These are phyloP conservation scores for Felis catus DNA, from an alignment of 2,113 vertebrate species.

Conservation along the genomic window F.catus_Fca126_mat1.0 CM031414.1:49233501-49234000, in stretches of 20 bases:
- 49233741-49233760: neutral
- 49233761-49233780: no score
- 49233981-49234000: neutral
- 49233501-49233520: neutral
- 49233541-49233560: neutral
- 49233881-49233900: neutral
- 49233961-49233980: neutral
- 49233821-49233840: neutral
- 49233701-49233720: neutral
- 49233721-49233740: neutral
- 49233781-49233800: neutral
- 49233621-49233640: neutral
- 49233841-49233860: neutral
- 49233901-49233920: neutral
- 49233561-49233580: neutral
- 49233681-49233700: neutral
- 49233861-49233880: neutral
- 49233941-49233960: neutral
- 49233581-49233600: neutral
- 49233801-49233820: neutral
- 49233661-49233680: neutral
- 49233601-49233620: neutral
- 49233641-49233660: no score
- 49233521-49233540: neutral
- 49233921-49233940: neutral